These are phyloP conservation scores for Choristoneura rosaceana DNA, from an alignment of 2,888 invertebrate genomes.

Conservation along the genomic window DNA sequence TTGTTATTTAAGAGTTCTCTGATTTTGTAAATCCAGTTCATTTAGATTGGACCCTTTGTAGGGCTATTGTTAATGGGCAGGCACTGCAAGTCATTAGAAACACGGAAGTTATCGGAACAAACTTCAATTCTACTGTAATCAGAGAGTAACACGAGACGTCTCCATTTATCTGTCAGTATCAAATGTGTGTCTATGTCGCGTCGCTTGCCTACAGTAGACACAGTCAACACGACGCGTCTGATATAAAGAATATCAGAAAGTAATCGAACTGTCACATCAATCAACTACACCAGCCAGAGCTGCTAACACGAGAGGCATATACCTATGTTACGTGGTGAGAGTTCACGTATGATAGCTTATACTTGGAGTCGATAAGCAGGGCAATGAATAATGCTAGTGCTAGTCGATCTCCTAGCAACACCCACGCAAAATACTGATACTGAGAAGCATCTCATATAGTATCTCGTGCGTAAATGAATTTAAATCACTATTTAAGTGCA, in stretches of 20 bases:
- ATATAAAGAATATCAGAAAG: slow-evolving; percentile 6
- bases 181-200: not conserved
- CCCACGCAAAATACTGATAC: not conserved
- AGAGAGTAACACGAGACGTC: not conserved
- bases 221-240: slow-evolving; percentile 9
- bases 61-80: not conserved
- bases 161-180: not conserved
- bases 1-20: not conserved
- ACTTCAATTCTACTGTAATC: not conserved
- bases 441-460: not conserved
- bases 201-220: not conserved
- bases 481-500: not conserved
- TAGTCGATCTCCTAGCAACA: not conserved
- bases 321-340: not conserved
- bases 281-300: not conserved
- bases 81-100: not conserved
- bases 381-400: not conserved
- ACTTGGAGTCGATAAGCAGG: not conserved
- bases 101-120: not conserved
- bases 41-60: not conserved
- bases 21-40: too few relatives aligned
- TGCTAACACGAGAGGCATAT: not conserved
- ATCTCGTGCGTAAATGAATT: not conserved
- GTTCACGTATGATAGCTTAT: not conserved
- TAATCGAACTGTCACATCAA: slow-evolving; percentile 21